Conservation (phyloP, 2,888 invertebrate species). For the Lasioglossum marginatum region DNA sequence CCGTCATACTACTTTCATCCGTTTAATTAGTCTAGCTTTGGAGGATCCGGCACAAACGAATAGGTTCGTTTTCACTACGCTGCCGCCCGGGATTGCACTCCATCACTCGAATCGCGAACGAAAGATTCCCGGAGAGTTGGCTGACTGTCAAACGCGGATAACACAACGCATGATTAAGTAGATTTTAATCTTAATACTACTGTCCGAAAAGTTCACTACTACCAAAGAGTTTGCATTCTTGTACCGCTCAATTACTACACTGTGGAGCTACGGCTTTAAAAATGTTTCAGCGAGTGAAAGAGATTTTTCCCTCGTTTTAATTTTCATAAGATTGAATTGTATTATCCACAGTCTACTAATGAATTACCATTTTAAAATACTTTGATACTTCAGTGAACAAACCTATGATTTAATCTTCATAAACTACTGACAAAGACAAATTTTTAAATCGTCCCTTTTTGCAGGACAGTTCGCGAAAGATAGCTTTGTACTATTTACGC, state of each 20-base stretch:
- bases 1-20: constrained; percentile 10
- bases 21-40: constrained; percentile 37
- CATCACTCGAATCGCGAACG: neutral
- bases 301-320: neutral
- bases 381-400: neutral
- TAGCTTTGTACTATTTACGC: neutral
- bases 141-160: neutral
- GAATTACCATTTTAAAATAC: neutral
- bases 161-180: neutral
- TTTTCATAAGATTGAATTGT: neutral
- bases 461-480: neutral
- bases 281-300: neutral
- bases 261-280: neutral
- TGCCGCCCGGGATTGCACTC: neutral
- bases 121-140: neutral
- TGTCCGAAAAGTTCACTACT: neutral
- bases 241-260: neutral
- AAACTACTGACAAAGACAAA: neutral
- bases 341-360: neutral
- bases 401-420: neutral
- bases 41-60: neutral
- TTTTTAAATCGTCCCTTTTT: neutral
- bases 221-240: neutral
- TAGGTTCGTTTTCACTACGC: neutral
- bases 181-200: neutral